Conservation (phyloP, 2,113 vertebrate genomes). For the Dryoscopus gambensis region DNA sequence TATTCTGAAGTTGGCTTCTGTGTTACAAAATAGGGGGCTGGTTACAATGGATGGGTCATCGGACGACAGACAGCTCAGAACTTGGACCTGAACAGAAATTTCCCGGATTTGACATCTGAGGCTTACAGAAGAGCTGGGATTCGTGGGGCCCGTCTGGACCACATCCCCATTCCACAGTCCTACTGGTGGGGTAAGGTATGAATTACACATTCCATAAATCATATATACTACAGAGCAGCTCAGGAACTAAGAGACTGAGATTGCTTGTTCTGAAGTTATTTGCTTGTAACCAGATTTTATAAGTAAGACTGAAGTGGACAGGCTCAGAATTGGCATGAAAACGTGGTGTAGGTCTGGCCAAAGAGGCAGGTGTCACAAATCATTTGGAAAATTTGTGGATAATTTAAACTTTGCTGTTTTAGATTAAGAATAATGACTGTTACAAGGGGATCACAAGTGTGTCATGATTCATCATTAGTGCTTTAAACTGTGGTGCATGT, state of each 20-base stretch:
- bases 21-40: constrained; percentile 78
- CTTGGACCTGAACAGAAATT: constrained; percentile 95
- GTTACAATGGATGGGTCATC: constrained; percentile 89
- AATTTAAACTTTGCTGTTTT: neutral
- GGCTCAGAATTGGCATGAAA: neutral
- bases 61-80: constrained; percentile 90
- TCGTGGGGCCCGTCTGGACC: constrained; percentile 78
- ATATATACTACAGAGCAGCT: neutral
- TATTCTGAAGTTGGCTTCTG: neutral
- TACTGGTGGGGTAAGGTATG: constrained; percentile 96
- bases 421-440: neutral
- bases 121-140: constrained; percentile 82
- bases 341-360: neutral
- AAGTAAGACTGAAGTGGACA: neutral
- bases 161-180: constrained; percentile 88
- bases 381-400: neutral
- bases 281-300: neutral
- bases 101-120: constrained; percentile 90
- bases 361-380: neutral
- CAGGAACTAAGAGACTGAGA: neutral
- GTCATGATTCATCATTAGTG: neutral
- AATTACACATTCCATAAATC: constrained; percentile 16
- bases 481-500: neutral
- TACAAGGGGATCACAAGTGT: neutral
- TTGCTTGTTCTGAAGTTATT: neutral